A percentile compares a stretch with the other conserved stretches of the same genome.
Conservation (phyloP, 2,888 invertebrate species). For the Tenthredo scrophulariae region DNA sequence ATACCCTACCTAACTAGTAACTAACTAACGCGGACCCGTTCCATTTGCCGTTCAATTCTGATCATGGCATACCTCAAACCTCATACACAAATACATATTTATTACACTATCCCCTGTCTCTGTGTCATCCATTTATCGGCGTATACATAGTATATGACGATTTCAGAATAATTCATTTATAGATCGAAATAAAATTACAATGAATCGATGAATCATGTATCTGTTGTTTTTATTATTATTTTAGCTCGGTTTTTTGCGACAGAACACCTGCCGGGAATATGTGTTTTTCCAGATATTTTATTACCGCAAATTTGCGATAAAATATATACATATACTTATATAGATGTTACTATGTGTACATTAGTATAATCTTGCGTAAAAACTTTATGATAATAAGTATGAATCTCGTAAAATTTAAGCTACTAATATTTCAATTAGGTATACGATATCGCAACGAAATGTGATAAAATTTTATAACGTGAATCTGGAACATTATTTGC, state of each 20-base stretch:
- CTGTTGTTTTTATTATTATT: background rate
- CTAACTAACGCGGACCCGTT: background rate
- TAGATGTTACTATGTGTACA: no score
- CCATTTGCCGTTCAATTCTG: conserved; percentile 12
- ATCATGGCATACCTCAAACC: background rate
- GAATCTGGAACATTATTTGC: conserved; percentile 29
- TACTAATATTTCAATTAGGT: background rate
- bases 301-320: background rate
- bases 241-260: background rate
- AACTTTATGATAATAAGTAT: background rate
- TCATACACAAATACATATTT: background rate
- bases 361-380: background rate
- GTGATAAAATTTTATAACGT: background rate
- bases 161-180: background rate
- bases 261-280: background rate
- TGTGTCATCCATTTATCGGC: background rate
- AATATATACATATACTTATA: no score
- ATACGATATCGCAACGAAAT: background rate
- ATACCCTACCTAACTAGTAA: conserved; percentile 4
- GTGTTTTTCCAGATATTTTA: background rate
- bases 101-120: background rate
- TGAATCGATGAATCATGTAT: background rate
- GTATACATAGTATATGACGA: background rate
- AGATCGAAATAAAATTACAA: background rate
- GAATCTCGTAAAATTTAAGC: background rate